phyloP scores from a whole-genome alignment of 2,888 invertebrate genomes.

The Sialis lutaria region DNA sequence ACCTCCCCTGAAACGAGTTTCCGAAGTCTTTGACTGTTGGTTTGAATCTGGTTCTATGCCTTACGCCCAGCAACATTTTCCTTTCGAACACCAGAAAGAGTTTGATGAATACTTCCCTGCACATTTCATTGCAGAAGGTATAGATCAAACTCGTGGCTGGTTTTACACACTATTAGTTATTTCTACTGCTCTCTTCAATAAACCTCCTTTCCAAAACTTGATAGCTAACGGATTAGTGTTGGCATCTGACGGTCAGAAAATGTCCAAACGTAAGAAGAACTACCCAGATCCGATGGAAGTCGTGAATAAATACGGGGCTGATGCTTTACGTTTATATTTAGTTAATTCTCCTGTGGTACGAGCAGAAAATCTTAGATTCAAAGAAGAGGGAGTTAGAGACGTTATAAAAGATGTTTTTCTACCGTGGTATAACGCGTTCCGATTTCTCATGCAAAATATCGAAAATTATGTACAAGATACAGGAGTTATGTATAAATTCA shows the following conservation, averaged over 20 bases:
- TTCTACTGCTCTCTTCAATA: constrained; percentile 87
- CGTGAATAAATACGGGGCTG: constrained; percentile 86
- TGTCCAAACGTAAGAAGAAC: constrained; percentile 98
- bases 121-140: constrained; percentile 98
- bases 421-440: constrained; percentile 89
- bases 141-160: constrained; percentile 97
- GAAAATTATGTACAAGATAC: constrained; percentile 55
- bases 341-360: constrained; percentile 97
- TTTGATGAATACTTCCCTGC: constrained; percentile 91
- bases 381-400: constrained; percentile 93
- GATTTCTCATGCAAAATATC: constrained; percentile 90
- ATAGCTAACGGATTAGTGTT: constrained; percentile 92
- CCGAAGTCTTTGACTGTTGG: constrained; percentile 99
- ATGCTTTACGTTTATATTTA: constrained; percentile 87
- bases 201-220: constrained; percentile 94
- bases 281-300: constrained; percentile 93
- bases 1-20: constrained; percentile 67
- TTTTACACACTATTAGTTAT: constrained; percentile 97
- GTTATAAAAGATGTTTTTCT: constrained; percentile 94
- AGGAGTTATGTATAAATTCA: constrained; percentile 20
- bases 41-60: constrained; percentile 99
- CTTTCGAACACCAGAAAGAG: constrained; percentile 79
- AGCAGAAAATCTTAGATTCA: constrained; percentile 90
- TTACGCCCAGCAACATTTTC: constrained; percentile 91
- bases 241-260: constrained; percentile 96